Base-by-base conservation (phyloP, 2,113 vertebrate genomes). In the Xiphophorus couchianus region DNA sequence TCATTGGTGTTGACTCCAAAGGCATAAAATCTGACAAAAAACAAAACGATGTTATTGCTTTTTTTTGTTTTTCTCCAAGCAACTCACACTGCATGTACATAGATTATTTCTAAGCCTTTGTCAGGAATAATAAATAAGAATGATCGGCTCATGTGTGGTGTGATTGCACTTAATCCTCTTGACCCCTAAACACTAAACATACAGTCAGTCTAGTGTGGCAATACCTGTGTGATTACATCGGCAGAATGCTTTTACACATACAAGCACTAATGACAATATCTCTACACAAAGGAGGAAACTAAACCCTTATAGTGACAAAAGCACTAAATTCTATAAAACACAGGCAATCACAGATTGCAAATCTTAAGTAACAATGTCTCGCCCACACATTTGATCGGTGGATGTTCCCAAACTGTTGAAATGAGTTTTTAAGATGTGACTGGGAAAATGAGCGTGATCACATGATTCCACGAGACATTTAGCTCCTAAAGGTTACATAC, bases 311-410 rank as follows among this genome's bases (percentile, higher is more conserved):
- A 94, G 96, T 95, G 96, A 95, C 93, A 93, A 91, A 94, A 86
- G 91, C 95, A 94, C 95, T 94, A 92, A 79, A 83, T 91, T 94
- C 92, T 91, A 93, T 93, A 94, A 92, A 94, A 96, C 95, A 94
- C 88, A 93, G 95, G 97, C 97, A 97, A 97, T 99, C 97, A 98
- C 96, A 95, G 98, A 99, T 95, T 98, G 97, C 98, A 98, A 94
- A 94, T 92, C 88, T 88, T 89, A 91, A 79, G 69, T 77, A 85
- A 92, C 88, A 91, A 93, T 62, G 84, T 88, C 87, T 65, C 63
- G 69, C 70, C 69, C 75, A 76, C 84, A 75, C 76, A 48, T 72
- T 81, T 62, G 11, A 69, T 63, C 7, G 13, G 31, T 58, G 61
- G 29, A 63, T 62, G 75, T 81, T 86, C 82, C 82, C 80, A 88